Percentiles rank a stretch among this genome's conserved stretches.
These are phyloP conservation scores for Terrapene triunguis DNA, from an alignment of 2,113 vertebrate genomes.

Conservation along the genomic window DNA sequence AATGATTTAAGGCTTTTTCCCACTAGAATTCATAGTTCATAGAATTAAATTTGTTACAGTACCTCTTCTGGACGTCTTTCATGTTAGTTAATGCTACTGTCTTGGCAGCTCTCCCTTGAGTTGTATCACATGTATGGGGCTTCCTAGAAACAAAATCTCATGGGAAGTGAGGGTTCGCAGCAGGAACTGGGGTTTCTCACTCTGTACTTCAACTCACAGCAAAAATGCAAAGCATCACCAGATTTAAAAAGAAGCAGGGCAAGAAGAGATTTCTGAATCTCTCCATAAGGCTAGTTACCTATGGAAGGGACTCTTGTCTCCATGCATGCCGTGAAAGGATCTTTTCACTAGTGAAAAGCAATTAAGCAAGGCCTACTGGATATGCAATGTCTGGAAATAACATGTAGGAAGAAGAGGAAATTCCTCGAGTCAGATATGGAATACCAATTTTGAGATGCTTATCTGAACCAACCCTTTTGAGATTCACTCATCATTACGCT, in stretches of 20 bases:
- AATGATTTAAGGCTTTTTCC: not conserved
- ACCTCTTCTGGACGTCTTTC: not conserved
- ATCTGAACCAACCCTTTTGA: not conserved
- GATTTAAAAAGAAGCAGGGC: not conserved
- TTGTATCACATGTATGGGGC: too few species aligned
- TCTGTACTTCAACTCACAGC: not conserved
- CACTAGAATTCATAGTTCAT: not conserved
- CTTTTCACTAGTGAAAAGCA: too few species aligned
- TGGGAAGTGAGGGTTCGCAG: not conserved
- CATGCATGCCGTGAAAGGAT: not conserved
- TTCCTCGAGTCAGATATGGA: too few species aligned
- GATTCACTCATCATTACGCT: not conserved
- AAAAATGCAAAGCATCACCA: not conserved
- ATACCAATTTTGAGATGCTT: too few species aligned
- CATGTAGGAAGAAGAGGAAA: too few species aligned
- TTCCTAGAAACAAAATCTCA: not conserved
- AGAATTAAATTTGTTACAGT: not conserved
- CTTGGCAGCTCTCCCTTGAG: not conserved
- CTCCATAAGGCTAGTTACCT: not conserved
- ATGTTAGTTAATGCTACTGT: not conserved
- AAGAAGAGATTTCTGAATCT: not conserved
- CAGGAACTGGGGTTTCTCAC: not conserved
- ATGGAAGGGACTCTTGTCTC: not conserved
- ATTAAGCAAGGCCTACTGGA: too few species aligned
- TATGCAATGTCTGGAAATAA: too few species aligned